Base-by-base conservation (phyloP, 2,888 invertebrate genomes). In the Xanthorhoe spadicearia region DNA sequence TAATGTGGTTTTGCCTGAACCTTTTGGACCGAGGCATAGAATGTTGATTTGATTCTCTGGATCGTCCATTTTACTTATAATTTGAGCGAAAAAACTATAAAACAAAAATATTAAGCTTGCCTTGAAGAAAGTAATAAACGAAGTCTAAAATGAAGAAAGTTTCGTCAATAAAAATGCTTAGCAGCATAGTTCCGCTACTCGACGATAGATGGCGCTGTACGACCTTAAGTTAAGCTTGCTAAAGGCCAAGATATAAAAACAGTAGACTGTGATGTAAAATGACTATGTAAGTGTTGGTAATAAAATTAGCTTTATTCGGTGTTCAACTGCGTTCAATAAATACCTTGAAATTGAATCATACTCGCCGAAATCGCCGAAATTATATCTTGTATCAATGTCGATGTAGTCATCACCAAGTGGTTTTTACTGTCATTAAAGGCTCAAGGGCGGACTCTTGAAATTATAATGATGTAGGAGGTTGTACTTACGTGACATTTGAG, bases 1-100 rank as follows among this genome's bases (percentile, higher is more conserved):
- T 18, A 97, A 86, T 28, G 97, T 94, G 0, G 97, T 97, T 93
- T 97, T 97, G 0, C 97, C 97, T 0, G 97, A 96, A 43, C 96
- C 95, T 68, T 95, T 94, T 0, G 97, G 97, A 0, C 97, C 97
- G 35, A 97, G 87, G 76, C 97, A 97, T 7, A 97, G 77, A 8
- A 93, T 84, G 61, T 79, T 80, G 43, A 93, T 93, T 78, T 83
- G 89, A 18, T 86, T 87, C n/a, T 92, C 92, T 18, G 77, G 78
- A 17, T 92, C 92, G 19, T 92, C 92, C 91, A 92, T 92, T 51
- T 7, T 35, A 7, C 0, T 52, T 43, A 43, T 13, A 3, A 43
- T 43, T 43, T 13, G 35, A 43, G 38, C 32, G 32, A 7, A 32
- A 32, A 32, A 2, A 32, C 32, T 32, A 7, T 10, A 32, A 49